These are phyloP conservation scores for Oriolus oriolus DNA, from an alignment of 2,113 vertebrate genomes.

Conservation along the genomic window DNA sequence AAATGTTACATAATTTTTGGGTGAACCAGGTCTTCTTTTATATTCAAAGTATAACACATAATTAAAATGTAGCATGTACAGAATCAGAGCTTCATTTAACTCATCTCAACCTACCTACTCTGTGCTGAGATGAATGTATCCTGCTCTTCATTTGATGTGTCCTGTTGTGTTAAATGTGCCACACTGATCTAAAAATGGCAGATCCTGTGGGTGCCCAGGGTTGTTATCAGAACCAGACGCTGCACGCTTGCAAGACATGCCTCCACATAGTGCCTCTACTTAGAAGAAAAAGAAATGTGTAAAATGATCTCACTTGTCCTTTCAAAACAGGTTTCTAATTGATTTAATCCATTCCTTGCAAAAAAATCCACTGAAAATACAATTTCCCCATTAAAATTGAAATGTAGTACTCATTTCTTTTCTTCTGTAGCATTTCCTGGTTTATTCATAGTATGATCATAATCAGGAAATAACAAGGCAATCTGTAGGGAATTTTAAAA, in stretches of 20 bases:
- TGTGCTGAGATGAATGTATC: not conserved
- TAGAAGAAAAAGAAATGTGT: not conserved
- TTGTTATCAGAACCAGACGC: not conserved
- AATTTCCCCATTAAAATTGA: not conserved
- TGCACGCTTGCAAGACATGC: not conserved
- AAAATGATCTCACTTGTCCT: not conserved
- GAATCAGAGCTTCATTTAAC: not conserved
- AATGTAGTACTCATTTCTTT: not conserved
- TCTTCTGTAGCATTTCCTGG: not conserved
- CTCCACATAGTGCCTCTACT: not conserved
- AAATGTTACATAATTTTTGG: not conserved
- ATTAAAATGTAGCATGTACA: not conserved
- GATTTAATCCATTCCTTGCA: not conserved
- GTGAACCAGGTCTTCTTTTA: not conserved
- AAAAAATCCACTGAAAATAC: not conserved
- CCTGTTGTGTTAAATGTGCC: not conserved
- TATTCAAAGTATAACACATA: not conserved
- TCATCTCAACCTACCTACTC: not conserved
- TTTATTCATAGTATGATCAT: not conserved
- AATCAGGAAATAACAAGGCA: not conserved
- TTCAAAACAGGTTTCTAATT: not conserved
- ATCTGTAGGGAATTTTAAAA: not conserved
- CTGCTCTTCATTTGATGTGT: not conserved
- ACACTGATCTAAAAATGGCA: not conserved
- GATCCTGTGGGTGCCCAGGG: not conserved